phyloP scores from a whole-genome alignment of 2,797 vertebrate species.

The Cichlasoma orientale region DNA sequence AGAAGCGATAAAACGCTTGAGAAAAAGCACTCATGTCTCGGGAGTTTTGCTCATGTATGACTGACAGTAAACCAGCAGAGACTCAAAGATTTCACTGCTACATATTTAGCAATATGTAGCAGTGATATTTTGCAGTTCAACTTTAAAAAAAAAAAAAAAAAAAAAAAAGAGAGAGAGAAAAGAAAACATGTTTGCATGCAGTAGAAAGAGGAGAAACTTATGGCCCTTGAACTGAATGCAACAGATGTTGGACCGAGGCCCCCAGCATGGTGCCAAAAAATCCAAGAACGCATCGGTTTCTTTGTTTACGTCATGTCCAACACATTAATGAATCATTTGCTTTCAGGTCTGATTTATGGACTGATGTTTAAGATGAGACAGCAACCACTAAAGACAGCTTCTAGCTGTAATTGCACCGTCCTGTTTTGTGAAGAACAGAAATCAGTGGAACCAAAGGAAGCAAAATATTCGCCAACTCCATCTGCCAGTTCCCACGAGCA shows the following conservation, averaged over 20 bases:
- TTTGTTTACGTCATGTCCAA: too few relatives aligned
- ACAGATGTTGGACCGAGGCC: background rate
- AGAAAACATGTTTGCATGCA: background rate
- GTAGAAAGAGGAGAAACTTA: too few relatives aligned
- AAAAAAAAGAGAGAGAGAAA: too few relatives aligned
- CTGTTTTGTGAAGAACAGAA: too few relatives aligned
- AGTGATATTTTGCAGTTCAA: too few relatives aligned
- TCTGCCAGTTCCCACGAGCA: background rate
- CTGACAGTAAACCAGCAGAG: background rate
- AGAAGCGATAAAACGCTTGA: background rate
- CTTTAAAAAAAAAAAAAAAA: too few relatives aligned
- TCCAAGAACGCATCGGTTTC: too few relatives aligned
- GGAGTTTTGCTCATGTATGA: background rate
- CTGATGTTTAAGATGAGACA: background rate
- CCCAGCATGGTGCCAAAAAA: too few relatives aligned
- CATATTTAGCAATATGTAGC: too few relatives aligned
- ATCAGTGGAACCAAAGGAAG: background rate
- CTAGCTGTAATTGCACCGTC: background rate
- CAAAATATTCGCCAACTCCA: background rate
- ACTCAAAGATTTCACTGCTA: background rate
- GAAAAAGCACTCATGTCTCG: background rate
- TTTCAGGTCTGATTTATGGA: background rate
- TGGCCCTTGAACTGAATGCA: background rate
- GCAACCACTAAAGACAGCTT: background rate
- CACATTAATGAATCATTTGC: background rate